phyloP scores from a whole-genome alignment of 2,888 invertebrate species.

The Phaonia tiefii region DNA sequence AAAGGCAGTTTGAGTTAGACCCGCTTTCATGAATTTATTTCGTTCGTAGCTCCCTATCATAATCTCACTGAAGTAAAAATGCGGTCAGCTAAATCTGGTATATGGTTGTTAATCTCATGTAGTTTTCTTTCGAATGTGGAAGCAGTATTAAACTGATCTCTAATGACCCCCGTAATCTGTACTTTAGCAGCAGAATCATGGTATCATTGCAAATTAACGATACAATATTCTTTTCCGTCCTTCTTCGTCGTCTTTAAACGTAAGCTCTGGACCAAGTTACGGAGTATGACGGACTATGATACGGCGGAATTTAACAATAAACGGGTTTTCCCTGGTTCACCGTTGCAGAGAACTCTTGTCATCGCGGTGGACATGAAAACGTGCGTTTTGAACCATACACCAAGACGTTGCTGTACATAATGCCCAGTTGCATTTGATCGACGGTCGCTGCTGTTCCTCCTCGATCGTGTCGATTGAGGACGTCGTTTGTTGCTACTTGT shows the following conservation, averaged over 20 bases:
- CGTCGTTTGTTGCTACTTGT: too few species aligned
- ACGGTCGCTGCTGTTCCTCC: too few species aligned
- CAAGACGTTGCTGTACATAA: neutral
- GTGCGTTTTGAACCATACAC: neutral
- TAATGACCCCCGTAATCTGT: neutral
- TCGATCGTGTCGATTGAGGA: too few species aligned
- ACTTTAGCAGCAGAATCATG: neutral
- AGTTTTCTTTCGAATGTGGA: neutral
- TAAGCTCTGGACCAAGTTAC: neutral
- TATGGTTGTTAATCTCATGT: neutral
- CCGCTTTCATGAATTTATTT: too few species aligned
- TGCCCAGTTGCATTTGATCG: too few species aligned
- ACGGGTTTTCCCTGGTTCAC: neutral
- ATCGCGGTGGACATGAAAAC: neutral
- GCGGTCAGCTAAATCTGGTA: neutral
- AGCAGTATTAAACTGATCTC: neutral
- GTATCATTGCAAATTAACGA: neutral
- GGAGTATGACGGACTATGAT: neutral
- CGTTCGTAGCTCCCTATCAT: neutral
- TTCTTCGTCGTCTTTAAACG: neutral
- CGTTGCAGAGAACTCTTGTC: neutral
- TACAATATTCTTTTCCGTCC: neutral
- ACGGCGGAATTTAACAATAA: neutral
- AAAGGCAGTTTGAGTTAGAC: neutral
- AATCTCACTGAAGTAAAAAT: neutral